A percentile compares a stretch with the other conserved stretches of the same genome.
phyloP scores from a whole-genome alignment of 2,797 vertebrate species.

The Phalloptychus januarius region DNA sequence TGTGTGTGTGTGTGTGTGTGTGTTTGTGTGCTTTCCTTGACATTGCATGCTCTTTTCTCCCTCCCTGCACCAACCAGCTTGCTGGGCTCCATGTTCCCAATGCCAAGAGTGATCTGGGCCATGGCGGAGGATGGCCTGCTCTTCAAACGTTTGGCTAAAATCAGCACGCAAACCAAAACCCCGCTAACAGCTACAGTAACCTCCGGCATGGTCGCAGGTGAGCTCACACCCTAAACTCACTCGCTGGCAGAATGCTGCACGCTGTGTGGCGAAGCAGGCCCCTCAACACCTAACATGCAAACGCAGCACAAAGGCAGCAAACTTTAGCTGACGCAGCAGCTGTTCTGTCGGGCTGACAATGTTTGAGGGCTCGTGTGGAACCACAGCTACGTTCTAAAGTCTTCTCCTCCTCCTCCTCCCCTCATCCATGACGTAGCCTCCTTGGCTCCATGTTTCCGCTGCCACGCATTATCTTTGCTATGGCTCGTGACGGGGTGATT shows the following conservation, averaged over 20 bases:
- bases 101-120: conserved; percentile 96
- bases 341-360: conserved; percentile 4
- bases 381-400: conserved; percentile 20
- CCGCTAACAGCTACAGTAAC: conserved; percentile 90
- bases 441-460: conserved; percentile 83
- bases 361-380: conserved; percentile 49
- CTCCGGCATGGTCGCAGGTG: conserved; percentile 91
- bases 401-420: conserved; percentile 39
- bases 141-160: conserved; percentile 89
- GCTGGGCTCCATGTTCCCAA: conserved; percentile 96
- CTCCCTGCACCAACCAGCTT: conserved; percentile 78
- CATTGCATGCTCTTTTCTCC: conserved; percentile 50
- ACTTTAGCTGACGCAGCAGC: neutral
- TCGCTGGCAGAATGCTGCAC: conserved; percentile 40
- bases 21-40: conserved; percentile 31
- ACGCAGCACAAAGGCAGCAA: neutral
- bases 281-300: conserved; percentile 27
- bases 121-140: conserved; percentile 98
- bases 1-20: conserved; percentile 10
- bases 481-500: conserved; percentile 78
- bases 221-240: conserved; percentile 60
- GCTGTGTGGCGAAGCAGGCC: conserved; percentile 26
- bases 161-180: conserved; percentile 89
- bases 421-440: conserved; percentile 67
- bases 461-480: conserved; percentile 79